Base-by-base conservation (phyloP, 2,113 vertebrate genomes). In the Crotalus viridis region DNA sequence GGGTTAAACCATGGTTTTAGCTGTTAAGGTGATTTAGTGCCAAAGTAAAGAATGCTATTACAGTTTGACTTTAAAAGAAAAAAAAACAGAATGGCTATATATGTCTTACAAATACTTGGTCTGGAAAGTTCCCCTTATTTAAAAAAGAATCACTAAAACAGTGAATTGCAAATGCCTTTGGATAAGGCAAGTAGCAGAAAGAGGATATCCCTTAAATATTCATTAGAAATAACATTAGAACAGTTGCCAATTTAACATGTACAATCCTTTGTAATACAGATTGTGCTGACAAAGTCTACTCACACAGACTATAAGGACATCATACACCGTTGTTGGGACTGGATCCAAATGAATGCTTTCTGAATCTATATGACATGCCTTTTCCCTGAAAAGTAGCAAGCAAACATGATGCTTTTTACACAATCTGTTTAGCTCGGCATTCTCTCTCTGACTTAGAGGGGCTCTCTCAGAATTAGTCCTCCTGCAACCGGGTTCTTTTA, bases 11-110 rank as follows among this genome's bases (percentile, higher is more conserved):
- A 92, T 94, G 94, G 92, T 93, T 96, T 95, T 95, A 94, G 94
- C 95, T 94, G 94, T 94, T 96, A 96, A 96, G 96, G 94, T 96
- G 95, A 96, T 96, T 95, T 96, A 95, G 92, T 94, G 94, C 94
- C 95, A 95, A 95, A 96, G 92, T 95, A 94, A 95, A 96, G 94
- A 91, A 94, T 59, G 87, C 93, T 95, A 95, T 93, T 93, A 95
- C 95, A 91, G 69, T 94, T 90, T 94, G 94, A 93, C 93, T 96
- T 96, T 87, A 94, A 96, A 96, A 1, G 48, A 96, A 94, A 91
- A 95, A 95, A 91, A 93, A 55, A 93, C 92, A 97, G 95, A 96
- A 94, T 90, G 96, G 93, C 90, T 94, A 57, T 94, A 91, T 95
- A 93, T 91, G 90, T 92, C 94, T 95, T 96, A 97, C 95, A 97